These are phyloP conservation scores for Armadillidium nasatum DNA, from an alignment of 1,140 invertebrate genomes.

Conservation along the genomic window DNA sequence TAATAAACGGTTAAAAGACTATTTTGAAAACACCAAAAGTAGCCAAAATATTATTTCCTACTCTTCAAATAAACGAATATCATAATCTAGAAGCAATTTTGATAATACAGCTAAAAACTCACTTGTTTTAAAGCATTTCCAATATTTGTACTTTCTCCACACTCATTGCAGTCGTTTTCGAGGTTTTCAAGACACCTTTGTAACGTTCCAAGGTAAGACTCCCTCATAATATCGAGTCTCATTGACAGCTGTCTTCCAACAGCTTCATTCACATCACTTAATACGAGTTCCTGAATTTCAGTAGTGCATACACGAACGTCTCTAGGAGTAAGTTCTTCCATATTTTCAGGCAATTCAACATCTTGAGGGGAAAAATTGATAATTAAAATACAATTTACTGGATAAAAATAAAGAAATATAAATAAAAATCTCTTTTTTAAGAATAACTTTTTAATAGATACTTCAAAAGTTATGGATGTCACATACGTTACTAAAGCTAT, in stretches of 20 bases:
- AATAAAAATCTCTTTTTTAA: too few relatives aligned
- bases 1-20: too few relatives aligned
- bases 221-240: constrained; percentile 75
- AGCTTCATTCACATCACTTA: constrained; percentile 67
- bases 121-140: constrained; percentile 72
- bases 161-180: constrained; percentile 58
- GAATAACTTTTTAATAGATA: too few relatives aligned
- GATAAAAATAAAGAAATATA: too few relatives aligned
- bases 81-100: too few relatives aligned
- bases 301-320: constrained; percentile 56
- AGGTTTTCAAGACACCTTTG: constrained; percentile 65
- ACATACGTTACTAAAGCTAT: too few relatives aligned
- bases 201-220: constrained; percentile 74
- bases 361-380: background rate
- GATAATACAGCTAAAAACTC: too few relatives aligned
- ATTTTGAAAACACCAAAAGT: too few relatives aligned
- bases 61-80: too few relatives aligned
- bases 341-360: background rate
- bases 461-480: too few relatives aligned
- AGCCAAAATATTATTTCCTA: too few relatives aligned
- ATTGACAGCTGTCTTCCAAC: constrained; percentile 74
- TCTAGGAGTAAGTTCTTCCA: constrained; percentile 41
- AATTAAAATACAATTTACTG: too few relatives aligned
- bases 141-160: constrained; percentile 57
- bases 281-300: constrained; percentile 74